Conservation (phyloP, 2,797 vertebrate species). For the Falco columbarius region DNA sequence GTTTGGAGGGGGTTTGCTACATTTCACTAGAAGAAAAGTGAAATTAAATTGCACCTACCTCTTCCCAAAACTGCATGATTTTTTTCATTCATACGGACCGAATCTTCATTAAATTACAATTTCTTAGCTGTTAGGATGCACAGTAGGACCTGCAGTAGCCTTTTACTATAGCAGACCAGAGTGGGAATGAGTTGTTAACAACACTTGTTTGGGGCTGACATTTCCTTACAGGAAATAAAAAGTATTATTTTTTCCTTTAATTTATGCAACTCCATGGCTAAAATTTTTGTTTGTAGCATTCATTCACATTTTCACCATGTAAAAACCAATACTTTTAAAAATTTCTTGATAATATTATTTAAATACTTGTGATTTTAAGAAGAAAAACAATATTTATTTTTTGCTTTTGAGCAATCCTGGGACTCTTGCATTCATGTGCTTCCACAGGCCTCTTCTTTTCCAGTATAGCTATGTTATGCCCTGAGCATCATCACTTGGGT, state of each 20-base stretch:
- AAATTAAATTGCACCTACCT: background rate
- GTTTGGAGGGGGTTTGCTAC: background rate
- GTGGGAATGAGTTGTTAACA: background rate
- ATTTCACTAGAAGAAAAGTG: background rate
- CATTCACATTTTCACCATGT: background rate
- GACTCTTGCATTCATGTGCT: background rate
- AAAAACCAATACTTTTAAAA: background rate
- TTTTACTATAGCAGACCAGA: background rate
- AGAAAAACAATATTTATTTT: background rate
- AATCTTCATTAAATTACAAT: background rate
- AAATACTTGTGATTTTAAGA: background rate
- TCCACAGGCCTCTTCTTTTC: background rate
- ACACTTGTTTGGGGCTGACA: background rate
- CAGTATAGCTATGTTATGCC: background rate
- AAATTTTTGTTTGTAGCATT: background rate
- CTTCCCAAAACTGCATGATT: background rate
- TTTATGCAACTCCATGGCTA: background rate
- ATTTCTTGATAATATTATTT: background rate
- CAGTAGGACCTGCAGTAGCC: background rate
- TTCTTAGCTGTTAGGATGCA: background rate
- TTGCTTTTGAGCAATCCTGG: background rate
- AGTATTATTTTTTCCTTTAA: background rate
- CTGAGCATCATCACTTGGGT: background rate
- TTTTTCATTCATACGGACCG: background rate
- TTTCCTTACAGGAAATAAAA: background rate